These are phyloP conservation scores for Smithornis capensis DNA, from an alignment of 2,113 vertebrate genomes.

Conservation along the genomic window DNA sequence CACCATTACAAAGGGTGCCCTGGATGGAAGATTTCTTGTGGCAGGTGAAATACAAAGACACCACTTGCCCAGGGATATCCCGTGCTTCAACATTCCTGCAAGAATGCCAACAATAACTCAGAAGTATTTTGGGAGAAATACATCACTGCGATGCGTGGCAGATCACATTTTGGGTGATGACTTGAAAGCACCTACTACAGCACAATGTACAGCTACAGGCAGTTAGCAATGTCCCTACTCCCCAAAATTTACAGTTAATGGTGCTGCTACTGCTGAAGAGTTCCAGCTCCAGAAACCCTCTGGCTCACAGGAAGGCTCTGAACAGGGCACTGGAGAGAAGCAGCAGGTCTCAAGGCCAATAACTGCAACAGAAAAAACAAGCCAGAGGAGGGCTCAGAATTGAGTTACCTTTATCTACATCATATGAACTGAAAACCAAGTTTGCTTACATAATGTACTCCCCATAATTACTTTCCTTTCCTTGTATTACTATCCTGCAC, in stretches of 20 bases:
- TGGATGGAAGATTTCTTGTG: not conserved
- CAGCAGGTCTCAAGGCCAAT: rapidly evolving
- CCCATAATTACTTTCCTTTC: not conserved
- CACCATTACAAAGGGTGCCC: not conserved
- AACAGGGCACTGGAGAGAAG: not conserved
- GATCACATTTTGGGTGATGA: not conserved
- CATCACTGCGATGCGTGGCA: not conserved
- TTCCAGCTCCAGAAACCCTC: not conserved
- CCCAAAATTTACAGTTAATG: not conserved
- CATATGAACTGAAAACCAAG: not conserved
- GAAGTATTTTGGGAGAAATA: not conserved
- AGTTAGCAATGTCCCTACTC: not conserved
- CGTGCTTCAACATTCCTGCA: not conserved
- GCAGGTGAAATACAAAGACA: not conserved
- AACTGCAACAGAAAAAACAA: not conserved
- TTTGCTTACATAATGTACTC: not conserved
- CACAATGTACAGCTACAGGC: not conserved
- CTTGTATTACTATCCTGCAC: not conserved
- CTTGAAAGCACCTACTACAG: not conserved
- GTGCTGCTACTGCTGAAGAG: not conserved
- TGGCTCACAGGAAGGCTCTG: not conserved
- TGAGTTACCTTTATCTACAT: not conserved
- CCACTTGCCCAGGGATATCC: not conserved
- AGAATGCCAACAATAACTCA: not conserved
- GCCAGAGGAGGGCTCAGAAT: not conserved